Conservation (phyloP, 2,113 vertebrate species). For the Melospiza georgiana region DNA sequence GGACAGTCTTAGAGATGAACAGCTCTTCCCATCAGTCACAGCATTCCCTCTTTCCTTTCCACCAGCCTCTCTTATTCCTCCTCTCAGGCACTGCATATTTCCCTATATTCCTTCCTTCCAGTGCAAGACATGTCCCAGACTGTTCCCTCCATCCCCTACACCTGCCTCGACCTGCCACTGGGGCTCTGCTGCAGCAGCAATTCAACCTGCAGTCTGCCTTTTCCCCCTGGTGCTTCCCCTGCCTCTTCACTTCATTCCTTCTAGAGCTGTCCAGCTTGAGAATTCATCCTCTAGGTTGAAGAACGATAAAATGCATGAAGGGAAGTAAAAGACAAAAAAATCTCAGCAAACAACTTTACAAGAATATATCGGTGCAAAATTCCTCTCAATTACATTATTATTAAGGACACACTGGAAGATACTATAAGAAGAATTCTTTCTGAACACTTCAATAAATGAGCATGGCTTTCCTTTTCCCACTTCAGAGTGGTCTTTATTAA, state of each 20-base stretch:
- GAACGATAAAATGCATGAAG: background rate
- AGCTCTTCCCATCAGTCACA: background rate
- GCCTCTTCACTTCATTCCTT: background rate
- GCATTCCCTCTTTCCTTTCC: background rate
- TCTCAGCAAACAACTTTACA: background rate
- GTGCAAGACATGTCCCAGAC: background rate
- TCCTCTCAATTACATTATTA: background rate
- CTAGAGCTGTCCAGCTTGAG: background rate
- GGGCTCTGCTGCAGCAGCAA: background rate
- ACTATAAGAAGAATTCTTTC: background rate
- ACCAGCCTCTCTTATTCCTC: background rate
- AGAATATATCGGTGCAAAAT: background rate
- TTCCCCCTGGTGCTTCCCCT: background rate
- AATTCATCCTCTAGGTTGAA: background rate
- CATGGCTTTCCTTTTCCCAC: background rate
- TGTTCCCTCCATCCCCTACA: background rate
- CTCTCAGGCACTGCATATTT: background rate
- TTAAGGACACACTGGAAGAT: background rate
- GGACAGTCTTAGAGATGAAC: background rate
- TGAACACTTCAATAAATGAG: background rate
- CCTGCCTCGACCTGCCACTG: background rate
- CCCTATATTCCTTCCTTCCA: background rate
- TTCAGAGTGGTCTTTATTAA: conserved; percentile 18
- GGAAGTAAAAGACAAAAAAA: background rate
- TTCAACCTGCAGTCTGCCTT: background rate